Evolutionary conservation across 2,888 invertebrate species (phyloP), one percentile per base, ranked within the genome.

Genomic region (Eupeodes latifasciatus): DNA sequence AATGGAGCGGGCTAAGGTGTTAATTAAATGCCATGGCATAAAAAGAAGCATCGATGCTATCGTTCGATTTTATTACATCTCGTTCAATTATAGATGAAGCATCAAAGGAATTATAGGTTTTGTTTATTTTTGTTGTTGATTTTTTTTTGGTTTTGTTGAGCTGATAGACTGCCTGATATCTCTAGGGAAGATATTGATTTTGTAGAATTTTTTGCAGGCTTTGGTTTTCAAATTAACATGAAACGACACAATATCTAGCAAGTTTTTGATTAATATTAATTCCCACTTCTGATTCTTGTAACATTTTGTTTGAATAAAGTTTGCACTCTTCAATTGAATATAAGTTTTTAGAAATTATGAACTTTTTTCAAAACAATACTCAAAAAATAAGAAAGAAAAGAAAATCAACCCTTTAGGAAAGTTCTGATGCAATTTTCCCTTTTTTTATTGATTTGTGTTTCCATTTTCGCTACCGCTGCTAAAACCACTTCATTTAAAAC

Each of bases 21-120:
- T 88, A 88, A 88, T 88, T 88, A 85, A 85, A 81, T 81, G 75
- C 61, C 59, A 27, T 44, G n/a, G 79, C 62, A 79, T 67, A 47
- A 67, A 81, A 40, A 78, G 47, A 40, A 78, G 47, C 67, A 75
- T 49, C 47, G 62, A 49, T 77, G 61, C 34, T 74, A 74, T 82
- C 85, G 62, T 81, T 81, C 61, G 66, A 74, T 85, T 85, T 78
- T 81, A 81, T 67, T 81, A 77, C 72, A 59, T 81, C 71, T 81
- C 71, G 81, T 81, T 81, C 66, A 85, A 78, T 85, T 74, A 66
- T 51, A 74, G 77, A 74, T 77, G 67, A 61, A 59, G 49, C 27
- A 66, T 66, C 57, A 59, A 53, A 53, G 53, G n/a, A 67, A 62
- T n/a, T 27, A 27, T 16, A 16, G 36, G 40, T 55, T 55, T 61